A percentile compares a stretch with the other conserved stretches of the same genome.
These are phyloP conservation scores for Taurulus bubalis DNA, from an alignment of 2,113 vertebrate genomes.

Conservation along the genomic window DNA sequence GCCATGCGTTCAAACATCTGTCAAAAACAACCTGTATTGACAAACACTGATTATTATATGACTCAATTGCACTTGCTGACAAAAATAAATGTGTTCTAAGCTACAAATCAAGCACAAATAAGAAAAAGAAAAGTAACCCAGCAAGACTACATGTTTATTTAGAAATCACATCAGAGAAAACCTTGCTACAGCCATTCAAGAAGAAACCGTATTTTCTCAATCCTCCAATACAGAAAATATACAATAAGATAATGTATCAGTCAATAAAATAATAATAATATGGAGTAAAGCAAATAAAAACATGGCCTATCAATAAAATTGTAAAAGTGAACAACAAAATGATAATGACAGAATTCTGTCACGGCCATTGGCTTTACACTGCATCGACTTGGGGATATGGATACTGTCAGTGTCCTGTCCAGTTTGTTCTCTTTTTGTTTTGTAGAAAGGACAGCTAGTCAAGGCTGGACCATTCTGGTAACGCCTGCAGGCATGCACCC, in stretches of 20 bases:
- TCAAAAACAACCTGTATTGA: neutral
- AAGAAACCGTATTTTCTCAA: constrained; percentile 34
- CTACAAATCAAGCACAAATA: neutral
- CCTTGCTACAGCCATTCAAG: constrained; percentile 35
- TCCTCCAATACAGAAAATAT: constrained; percentile 52
- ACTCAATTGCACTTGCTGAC: neutral
- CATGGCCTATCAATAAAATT: constrained; percentile 51
- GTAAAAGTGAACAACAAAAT: constrained; percentile 50
- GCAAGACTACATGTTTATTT: constrained; percentile 76
- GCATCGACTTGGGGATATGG: constrained; percentile 23
- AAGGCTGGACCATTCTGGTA: constrained; percentile 24
- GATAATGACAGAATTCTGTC: constrained; percentile 27
- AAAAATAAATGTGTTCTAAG: neutral
- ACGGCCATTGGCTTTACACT: constrained; percentile 32
- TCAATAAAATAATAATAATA: constrained; percentile 59
- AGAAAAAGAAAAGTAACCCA: constrained; percentile 22
- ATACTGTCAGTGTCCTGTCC: constrained; percentile 10
- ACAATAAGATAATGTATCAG: constrained; percentile 51
- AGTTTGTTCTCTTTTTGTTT: neutral
- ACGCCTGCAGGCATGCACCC: constrained; percentile 20
- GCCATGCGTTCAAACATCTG: neutral
- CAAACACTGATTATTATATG: neutral
- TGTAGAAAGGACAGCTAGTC: constrained; percentile 25
- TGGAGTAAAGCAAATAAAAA: constrained; percentile 60
- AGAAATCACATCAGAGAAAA: constrained; percentile 75